Evolutionary conservation across 2,888 invertebrate species (phyloP), one percentile per base, ranked within the genome.

Genomic region (Sphaeridia pumilis): DNA sequence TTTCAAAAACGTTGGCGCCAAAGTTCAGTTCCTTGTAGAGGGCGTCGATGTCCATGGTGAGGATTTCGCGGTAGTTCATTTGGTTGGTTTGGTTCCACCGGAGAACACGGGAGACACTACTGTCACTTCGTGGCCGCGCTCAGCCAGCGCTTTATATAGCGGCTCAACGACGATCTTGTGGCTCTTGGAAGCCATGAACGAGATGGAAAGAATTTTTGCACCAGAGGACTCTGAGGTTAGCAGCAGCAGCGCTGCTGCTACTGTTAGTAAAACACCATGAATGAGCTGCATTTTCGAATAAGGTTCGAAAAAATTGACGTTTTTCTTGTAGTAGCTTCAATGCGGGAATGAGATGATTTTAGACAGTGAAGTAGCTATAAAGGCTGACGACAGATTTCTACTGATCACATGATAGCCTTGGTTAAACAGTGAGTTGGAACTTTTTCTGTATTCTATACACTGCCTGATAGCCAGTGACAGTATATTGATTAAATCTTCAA

Each of bases 51-150:
- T 61, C 57, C 10, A 56, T 2, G 17, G 58, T 57, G 1, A 52
- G 28, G n/a, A 58, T 51, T 49, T 61, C 67, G 31, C 64, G 64
- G 36, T 65, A 65, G 43, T 66, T 67, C 12, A 72, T 75, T 0
- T 69, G 59, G 2, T 72, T 69, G 3, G 70, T 69, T 14, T 70
- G 66, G 0, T 67, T 64, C 46, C 72, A 71, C 46, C 63, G 70
- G 52, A 70, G 60, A n/a, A n/a, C n/a, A n/a, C n/a, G 2, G 72
- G 70, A 4, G 74, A 71, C 20, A 76, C 72, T 1, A 75, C 72
- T 2, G 75, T 75, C 1, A 76, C 74, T 62, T 76, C 73, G 59
- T 77, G 76, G 0, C 76, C 76, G 47, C 73, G 69, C n/a, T 67
- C 65, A 3, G 75, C 76, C 41, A 77, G 65, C 56, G 74, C 75